These are phyloP conservation scores for Agapornis roseicollis DNA, from an alignment of 2,113 vertebrate genomes.

Conservation along the genomic window DNA sequence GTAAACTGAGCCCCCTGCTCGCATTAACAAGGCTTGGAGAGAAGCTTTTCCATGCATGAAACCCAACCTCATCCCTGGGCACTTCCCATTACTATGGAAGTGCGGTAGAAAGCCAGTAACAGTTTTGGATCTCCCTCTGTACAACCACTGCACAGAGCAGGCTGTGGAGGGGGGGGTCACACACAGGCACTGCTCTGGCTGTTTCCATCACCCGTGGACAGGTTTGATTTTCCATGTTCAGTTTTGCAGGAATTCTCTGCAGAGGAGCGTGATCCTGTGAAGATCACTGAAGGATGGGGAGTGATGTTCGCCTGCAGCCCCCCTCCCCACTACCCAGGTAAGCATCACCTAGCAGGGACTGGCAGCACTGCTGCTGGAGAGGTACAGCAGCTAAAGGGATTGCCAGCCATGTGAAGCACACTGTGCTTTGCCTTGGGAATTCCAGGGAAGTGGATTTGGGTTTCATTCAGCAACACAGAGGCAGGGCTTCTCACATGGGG, in stretches of 20 bases:
- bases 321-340: slow-evolving; percentile 94
- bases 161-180: background rate
- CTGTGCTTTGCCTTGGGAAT: background rate
- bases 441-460: background rate
- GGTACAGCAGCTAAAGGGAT: rapidly evolving
- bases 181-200: rapidly evolving
- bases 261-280: slow-evolving; percentile 87
- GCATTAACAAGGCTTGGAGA: background rate
- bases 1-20: background rate
- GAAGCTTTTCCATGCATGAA: background rate
- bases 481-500: rapidly evolving
- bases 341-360: background rate
- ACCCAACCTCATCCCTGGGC: rapidly evolving
- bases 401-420: background rate
- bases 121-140: background rate
- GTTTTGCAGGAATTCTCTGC: slow-evolving; percentile 94
- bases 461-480: background rate
- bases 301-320: slow-evolving; percentile 89
- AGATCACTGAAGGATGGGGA: slow-evolving; percentile 85
- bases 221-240: slow-evolving; percentile 54
- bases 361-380: background rate
- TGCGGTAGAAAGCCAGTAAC: rapidly evolving
- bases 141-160: too few relatives aligned
- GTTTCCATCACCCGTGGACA: background rate
- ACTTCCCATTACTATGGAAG: background rate